A percentile compares a stretch with the other conserved stretches of the same genome.
phyloP scores from a whole-genome alignment of 2,113 vertebrate species.

The Proteles cristata region DNA sequence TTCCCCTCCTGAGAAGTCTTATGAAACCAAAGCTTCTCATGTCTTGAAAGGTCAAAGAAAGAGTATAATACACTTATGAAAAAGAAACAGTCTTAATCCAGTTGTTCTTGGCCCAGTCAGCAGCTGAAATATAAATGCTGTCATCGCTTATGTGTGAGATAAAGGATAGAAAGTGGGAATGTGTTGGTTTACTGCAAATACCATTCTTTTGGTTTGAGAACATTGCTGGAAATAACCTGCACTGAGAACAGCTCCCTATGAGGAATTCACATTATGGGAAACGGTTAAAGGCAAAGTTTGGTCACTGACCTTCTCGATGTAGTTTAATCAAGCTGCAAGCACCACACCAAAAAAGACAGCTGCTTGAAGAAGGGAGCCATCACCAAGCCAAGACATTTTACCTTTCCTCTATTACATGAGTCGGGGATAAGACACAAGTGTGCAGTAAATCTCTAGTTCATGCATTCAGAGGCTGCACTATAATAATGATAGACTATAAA shows the following conservation, averaged over 20 bases:
- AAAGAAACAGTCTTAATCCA: slow-evolving; percentile 84
- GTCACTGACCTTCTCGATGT: slow-evolving; percentile 86
- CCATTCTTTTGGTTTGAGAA: slow-evolving; percentile 86
- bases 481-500: slow-evolving; percentile 82
- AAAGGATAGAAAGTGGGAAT: slow-evolving; percentile 87
- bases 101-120: slow-evolving; percentile 85
- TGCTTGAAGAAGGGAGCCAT: slow-evolving; percentile 66
- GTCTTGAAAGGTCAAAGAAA: slow-evolving; percentile 84
- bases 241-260: slow-evolving; percentile 85
- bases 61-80: slow-evolving; percentile 85
- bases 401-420: slow-evolving; percentile 79
- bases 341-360: slow-evolving; percentile 65
- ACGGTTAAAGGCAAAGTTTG: slow-evolving; percentile 87
- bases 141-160: slow-evolving; percentile 82
- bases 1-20: slow-evolving; percentile 75
- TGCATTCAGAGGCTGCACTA: slow-evolving; percentile 75
- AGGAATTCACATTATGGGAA: slow-evolving; percentile 86
- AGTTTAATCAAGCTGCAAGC: slow-evolving; percentile 82
- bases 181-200: slow-evolving; percentile 86
- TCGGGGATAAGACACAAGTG: slow-evolving; percentile 77
- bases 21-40: slow-evolving; percentile 81
- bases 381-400: slow-evolving; percentile 78
- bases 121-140: slow-evolving; percentile 87
- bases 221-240: slow-evolving; percentile 88
- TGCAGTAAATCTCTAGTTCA: slow-evolving; percentile 82